Percentiles rank a stretch among this genome's conserved stretches.
These are phyloP conservation scores for Aphrophora alni DNA, from an alignment of 2,888 invertebrate genomes.

Conservation along the genomic window DNA sequence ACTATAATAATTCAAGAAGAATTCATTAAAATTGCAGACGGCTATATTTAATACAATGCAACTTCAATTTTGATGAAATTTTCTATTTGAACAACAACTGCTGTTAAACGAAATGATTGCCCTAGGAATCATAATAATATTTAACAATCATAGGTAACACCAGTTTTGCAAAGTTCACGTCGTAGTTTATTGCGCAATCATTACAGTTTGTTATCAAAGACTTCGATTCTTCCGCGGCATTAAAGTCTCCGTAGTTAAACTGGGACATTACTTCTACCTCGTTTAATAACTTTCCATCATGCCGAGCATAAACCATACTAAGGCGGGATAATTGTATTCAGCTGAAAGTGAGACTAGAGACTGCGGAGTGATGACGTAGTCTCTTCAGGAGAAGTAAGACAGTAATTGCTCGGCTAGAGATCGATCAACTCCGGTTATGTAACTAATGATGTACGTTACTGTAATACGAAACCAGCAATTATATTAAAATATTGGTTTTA, in stretches of 20 bases:
- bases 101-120: too few relatives aligned
- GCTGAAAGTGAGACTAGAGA: background rate
- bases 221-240: background rate
- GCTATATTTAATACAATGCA: too few relatives aligned
- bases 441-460: background rate
- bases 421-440: background rate
- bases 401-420: background rate
- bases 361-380: background rate
- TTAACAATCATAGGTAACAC: too few relatives aligned
- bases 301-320: background rate
- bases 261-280: background rate
- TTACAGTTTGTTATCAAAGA: background rate
- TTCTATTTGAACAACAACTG: too few relatives aligned
- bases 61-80: too few relatives aligned
- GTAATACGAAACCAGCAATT: background rate
- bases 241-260: background rate
- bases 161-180: background rate
- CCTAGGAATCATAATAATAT: too few relatives aligned
- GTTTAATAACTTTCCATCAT: slow-evolving; percentile 2
- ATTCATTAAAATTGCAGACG: too few relatives aligned
- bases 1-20: too few relatives aligned
- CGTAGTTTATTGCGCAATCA: background rate
- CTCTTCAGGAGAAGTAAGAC: background rate
- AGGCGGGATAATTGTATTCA: background rate
- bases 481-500: background rate